Evolutionary conservation across 2,888 invertebrate genomes (phyloP).

Genomic region (Stenodema calcarata): DNA sequence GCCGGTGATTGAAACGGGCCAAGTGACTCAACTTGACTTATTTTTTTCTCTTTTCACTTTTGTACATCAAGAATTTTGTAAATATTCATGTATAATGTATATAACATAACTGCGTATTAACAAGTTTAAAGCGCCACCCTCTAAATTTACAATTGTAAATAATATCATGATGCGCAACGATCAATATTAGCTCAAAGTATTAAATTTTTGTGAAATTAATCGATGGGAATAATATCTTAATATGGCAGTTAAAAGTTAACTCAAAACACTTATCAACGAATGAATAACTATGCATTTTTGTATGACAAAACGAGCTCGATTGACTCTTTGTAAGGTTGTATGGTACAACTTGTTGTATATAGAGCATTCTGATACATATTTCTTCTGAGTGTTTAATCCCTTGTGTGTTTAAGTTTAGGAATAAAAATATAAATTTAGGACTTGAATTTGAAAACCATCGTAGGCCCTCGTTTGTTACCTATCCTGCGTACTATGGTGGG

Average conservation of each 20-base stretch:
- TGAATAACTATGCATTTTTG: slow-evolving; percentile 16
- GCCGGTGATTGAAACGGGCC: background rate
- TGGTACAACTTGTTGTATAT: background rate
- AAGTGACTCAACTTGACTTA: background rate
- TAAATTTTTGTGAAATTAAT: background rate
- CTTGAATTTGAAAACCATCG: background rate
- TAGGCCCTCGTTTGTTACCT: background rate
- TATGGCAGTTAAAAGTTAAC: background rate
- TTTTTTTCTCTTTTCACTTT: background rate
- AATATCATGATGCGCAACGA: slow-evolving; percentile 35
- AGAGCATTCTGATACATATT: background rate
- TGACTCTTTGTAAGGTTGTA: background rate
- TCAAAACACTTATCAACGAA: slow-evolving; percentile 30
- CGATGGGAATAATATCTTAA: background rate
- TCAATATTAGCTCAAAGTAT: slow-evolving; percentile 34
- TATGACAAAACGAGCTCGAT: background rate
- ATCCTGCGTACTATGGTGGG: background rate
- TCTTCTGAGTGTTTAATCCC: slow-evolving; percentile 17
- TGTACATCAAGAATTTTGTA: slow-evolving; percentile 5
- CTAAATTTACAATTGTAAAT: slow-evolving; percentile 1
- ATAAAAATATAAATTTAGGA: background rate
- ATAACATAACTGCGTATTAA: background rate
- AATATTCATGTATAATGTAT: slow-evolving; percentile 37
- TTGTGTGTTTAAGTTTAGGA: slow-evolving; percentile 13
- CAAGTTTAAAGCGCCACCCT: background rate